Conservation (phyloP, 2,113 vertebrate species). For the Eubucco bourcierii region DNA sequence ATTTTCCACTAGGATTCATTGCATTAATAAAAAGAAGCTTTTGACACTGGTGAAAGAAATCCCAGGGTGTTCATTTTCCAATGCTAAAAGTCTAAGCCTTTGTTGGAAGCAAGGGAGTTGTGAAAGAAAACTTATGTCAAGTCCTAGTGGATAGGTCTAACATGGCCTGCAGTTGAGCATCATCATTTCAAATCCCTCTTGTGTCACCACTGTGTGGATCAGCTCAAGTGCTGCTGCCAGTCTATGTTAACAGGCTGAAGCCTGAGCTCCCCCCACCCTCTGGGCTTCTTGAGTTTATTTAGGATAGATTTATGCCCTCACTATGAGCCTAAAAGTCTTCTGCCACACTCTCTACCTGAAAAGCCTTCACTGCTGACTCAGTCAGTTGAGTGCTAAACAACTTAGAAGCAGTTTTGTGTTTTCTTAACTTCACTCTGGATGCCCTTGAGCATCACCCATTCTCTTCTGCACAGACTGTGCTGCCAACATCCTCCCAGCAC, state of each 20-base stretch:
- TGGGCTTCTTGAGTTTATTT: not conserved
- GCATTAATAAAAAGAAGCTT: not conserved
- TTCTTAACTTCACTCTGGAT: not conserved
- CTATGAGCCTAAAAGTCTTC: not conserved
- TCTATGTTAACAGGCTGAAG: not conserved
- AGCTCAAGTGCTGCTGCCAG: not conserved
- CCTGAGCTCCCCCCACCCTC: not conserved
- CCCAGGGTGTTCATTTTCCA: not conserved
- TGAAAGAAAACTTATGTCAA: not conserved
- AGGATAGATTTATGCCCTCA: not conserved
- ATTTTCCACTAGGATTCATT: not conserved
- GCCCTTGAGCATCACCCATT: not conserved
- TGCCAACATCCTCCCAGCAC: not conserved
- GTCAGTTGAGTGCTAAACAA: not conserved
- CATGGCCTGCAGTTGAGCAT: not conserved
- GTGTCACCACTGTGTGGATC: not conserved
- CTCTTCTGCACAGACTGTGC: not conserved
- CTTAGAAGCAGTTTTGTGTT: accelerated
- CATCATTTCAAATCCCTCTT: not conserved
- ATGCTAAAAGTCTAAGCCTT: not conserved
- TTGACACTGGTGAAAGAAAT: not conserved
- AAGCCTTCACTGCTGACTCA: not conserved
- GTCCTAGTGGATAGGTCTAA: not conserved
- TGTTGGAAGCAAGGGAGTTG: not conserved
- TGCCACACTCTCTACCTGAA: not conserved